A percentile compares a stretch with the other conserved stretches of the same genome.
These are phyloP conservation scores for Syrphus vitripennis DNA, from an alignment of 2,888 invertebrate species.

Conservation along the genomic window DNA sequence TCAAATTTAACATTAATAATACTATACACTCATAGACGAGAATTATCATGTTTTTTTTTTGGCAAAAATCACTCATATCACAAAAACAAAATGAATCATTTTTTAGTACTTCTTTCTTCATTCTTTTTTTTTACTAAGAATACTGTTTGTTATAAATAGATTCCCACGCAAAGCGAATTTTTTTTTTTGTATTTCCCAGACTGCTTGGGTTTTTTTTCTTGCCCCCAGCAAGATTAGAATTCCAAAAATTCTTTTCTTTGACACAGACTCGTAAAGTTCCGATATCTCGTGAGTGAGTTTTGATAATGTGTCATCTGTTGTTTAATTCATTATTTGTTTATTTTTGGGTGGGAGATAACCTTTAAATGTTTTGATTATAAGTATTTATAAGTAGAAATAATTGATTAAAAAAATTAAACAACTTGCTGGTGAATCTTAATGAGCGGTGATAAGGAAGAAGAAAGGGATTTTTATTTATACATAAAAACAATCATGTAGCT, in stretches of 20 bases:
- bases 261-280: neutral
- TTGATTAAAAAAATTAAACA: neutral
- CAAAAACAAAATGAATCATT: neutral
- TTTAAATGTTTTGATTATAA: neutral
- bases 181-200: neutral
- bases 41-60: neutral
- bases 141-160: neutral
- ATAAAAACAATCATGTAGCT: too few species aligned
- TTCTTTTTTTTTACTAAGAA: neutral
- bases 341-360: neutral
- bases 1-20: neutral
- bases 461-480: too few species aligned
- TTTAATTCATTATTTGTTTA: conserved; percentile 3
- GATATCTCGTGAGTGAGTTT: neutral
- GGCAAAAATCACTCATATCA: neutral
- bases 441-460: neutral
- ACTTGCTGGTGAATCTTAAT: too few species aligned
- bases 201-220: neutral
- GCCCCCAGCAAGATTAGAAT: neutral
- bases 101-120: neutral
- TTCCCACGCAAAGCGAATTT: neutral
- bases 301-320: neutral
- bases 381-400: neutral
- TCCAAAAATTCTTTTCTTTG: neutral
- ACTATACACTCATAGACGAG: neutral